Evolutionary conservation across 1,140 invertebrate species (phyloP).

Genomic region (Danaus plexippus): DNA sequence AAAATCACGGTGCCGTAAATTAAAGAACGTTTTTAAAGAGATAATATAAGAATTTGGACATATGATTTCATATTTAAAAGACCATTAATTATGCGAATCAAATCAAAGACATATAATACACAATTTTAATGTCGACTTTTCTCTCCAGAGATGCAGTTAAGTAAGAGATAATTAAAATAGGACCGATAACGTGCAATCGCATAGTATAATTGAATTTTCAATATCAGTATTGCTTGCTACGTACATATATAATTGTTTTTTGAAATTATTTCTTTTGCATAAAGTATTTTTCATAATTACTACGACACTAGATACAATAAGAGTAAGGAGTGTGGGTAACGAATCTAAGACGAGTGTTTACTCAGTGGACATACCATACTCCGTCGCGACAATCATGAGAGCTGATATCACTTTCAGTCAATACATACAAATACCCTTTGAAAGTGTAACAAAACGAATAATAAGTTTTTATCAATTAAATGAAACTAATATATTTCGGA

Average conservation of each 20-base stretch:
- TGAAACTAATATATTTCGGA: too few relatives aligned
- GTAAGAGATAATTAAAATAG: slow-evolving; percentile 18
- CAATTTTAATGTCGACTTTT: slow-evolving; percentile 6
- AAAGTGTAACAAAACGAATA: too few relatives aligned
- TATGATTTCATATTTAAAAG: too few relatives aligned
- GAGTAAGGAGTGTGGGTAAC: slow-evolving; percentile 35
- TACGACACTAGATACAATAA: slow-evolving; percentile 19
- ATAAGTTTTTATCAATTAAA: too few relatives aligned
- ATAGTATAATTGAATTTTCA: too few relatives aligned
- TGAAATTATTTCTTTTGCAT: not conserved
- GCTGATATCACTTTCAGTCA: too few relatives aligned
- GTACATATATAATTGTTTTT: too few relatives aligned
- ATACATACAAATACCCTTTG: too few relatives aligned
- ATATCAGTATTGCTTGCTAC: too few relatives aligned
- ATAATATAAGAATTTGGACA: too few relatives aligned
- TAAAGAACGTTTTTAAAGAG: slow-evolving; percentile 2
- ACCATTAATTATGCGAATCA: not conserved
- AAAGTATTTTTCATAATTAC: slow-evolving; percentile 14
- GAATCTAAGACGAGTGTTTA: slow-evolving; percentile 43
- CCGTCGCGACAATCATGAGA: slow-evolving; percentile 1
- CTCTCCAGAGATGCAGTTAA: slow-evolving; percentile 7
- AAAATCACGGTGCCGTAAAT: too few relatives aligned
- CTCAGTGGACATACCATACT: slow-evolving; percentile 22
- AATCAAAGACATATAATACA: slow-evolving; percentile 4
- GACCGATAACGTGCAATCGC: slow-evolving; percentile 6